Base-by-base conservation (phyloP, 2,113 vertebrate genomes). In the Atlantisia rogersi region DNA sequence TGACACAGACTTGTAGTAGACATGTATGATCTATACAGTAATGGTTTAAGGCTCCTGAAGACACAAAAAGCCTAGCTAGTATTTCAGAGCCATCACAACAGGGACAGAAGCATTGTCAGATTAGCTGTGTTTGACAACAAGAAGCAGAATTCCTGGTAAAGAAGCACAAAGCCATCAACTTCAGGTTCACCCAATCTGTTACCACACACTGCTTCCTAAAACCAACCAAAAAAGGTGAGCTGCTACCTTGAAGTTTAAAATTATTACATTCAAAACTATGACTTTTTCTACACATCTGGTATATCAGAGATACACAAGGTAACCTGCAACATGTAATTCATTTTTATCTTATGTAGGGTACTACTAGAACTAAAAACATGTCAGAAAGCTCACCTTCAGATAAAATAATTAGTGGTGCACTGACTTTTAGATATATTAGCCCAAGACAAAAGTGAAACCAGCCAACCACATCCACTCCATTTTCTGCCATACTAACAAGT, bases 401-500 rank as follows among this genome's bases (percentile, higher is more conserved):
- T 21, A 46, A 48, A 92, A 42, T 10, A 44, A 28, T 65, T 25
- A 53, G 13, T 56, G 15, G 5, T 20, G 2, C 12, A 70, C 3
- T 3, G 31, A 37, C 21, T 14, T 56, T 48, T 11, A 76, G 3
- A 0, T 28, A 84, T 60, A 6, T 56, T 35, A 80, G 22, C 5
- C 15, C 32, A 80, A 87, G 35, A 13, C 28, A 64, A 67, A 88
- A 75, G 0, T 78, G 4, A 89, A 84, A 84, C 11, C 16, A 67
- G 59, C 9, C n/a, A 62, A 77, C 6, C 2, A 28, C 1, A 7
- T 39, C 26, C 4, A 19, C 3, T 22, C 7, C 39, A 25, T 4
- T 4, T 56, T 83, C 91, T 79, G 11, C 63, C 64, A 86, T 9
- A 59, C 11, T 37, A 65, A 58, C 3, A 5, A 46, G 5, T 18